Base-by-base conservation (phyloP, 2,888 invertebrate species). In the Ennomos quercinarius region DNA sequence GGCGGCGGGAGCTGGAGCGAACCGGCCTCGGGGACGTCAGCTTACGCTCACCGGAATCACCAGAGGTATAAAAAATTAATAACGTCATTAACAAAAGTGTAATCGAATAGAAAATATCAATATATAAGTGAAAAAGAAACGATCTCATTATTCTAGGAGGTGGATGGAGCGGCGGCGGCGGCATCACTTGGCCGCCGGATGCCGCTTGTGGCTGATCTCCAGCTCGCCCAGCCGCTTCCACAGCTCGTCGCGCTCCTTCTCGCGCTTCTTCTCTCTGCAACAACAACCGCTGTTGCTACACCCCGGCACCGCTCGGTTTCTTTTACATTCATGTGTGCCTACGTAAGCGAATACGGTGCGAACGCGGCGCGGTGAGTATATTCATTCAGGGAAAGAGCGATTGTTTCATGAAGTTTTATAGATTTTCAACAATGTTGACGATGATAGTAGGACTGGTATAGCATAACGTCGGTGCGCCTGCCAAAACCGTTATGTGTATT, bases 151-250 rank as follows among this genome's bases (percentile, higher is more conserved):
- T 83, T 78, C 80, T 86, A 81, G 75, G 73, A 71, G 64, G 73
- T 76, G 76, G 76, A 70, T 72, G 76, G 76, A 72, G 76, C 71
- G 67, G 67, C 49, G 95, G 76, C 71, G 67, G 67, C 49, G 95
- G 95, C 72, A 86, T 89, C 89, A 89, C 85, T 89, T 87, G 95
- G 94, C 78, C 61, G 79, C 76, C 74, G 68, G 72, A 80, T 87
- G 90, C 80, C 93, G 93, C 89, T 89, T 93, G 87, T 93, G 93
- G 91, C 93, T 94, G 85, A 97, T 93, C 94, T 98, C 98, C 93
- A 98, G 94, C 94, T 98, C 97, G 82, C 96, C 96, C 90, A 98
- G 94, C 93, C 95, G 96, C 94, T 97, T 98, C 99, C 99, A 99
- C 89, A 99, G 93, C 92, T 99, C 99, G 89, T 89, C 98, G 94